Evolutionary conservation across 1,140 invertebrate species (phyloP), one percentile per base, ranked within the genome.

Genomic region (Cherax quadricarinatus): DNA sequence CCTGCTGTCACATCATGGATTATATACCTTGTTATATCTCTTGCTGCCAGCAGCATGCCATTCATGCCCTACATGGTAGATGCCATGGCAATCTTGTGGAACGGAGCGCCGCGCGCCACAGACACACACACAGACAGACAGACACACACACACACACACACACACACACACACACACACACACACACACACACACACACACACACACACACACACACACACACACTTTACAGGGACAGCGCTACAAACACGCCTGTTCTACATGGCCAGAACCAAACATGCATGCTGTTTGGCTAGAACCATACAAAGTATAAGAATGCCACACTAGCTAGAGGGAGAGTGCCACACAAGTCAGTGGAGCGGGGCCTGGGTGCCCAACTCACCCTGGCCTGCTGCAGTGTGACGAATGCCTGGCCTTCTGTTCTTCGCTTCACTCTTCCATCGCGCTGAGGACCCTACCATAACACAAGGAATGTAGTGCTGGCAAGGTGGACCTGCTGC

Each of bases 341-440:
- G 51, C 51, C 82, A 84, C 82, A 60, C 49, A 53, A 70, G 66
- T 18, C 14, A n/a, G 70, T 75, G 70, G 51, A 79, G 30, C 51
- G 53, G 53, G 41, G 78, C 48, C 75, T 5, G 53, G 9, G 51
- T 60, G 48, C 16, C 51, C n/a, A 70, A 91, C 89, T 86, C 73
- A 91, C 89, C 89, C 84, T 79, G 75, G 89, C 73, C 41, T n/a
- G 53, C 75, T 91, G 89, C 5, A 91, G 89, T 16, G 89, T 70
- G 89, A 91, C 84, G 89, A 86, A 51, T 48, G 89, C 89, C 60
- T 91, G 89, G 41, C 89, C 89, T 70, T 91, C 89, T 21, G 89
- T 91, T 75, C 89, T 91, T 24, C 89, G 51, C 75, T 82, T 86
- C 73, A 86, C n/a, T n/a, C 89, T 62, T 10, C 73, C 62, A 53